Evolutionary conservation across 2,888 invertebrate genomes (phyloP), one percentile per base, ranked within the genome.

Genomic region (Alcis repandata): DNA sequence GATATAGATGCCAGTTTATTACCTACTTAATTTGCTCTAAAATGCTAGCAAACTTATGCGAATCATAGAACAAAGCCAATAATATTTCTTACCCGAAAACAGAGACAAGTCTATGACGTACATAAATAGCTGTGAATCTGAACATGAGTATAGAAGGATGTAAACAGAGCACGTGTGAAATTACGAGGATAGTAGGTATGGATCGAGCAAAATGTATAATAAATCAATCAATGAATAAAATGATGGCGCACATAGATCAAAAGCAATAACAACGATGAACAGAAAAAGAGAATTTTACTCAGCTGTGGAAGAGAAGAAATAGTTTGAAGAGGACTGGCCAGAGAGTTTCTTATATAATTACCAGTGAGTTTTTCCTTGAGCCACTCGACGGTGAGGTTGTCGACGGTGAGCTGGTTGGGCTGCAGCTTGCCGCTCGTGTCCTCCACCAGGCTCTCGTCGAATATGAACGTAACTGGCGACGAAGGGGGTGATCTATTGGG

Each of bases 361-460:
- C 56, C 56, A 13, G 36, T 56, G 59, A 97, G 90, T 81, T 97
- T 97, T 71, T 96, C 96, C 77, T 97, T 95, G 62, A 99, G 89
- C 96, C 97, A 97, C 80, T 98, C 98, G 41, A 98, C 96, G 0
- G 98, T 99, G 33, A 98, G 94, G 87, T 98, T 98, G 87, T 99
- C 98, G 0, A 98, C 97, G 0, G 98, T 97, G 71, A 99, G 86
- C 82, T 97, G 96, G 90, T 97, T 97, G n/a, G 97, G 96, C 78
- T 96, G 95, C 54, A 98, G 94, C 86, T 97, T 97, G 9, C 98
- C 98, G 56, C 97, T 97, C 58, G 97, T 97, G 78, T 98, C 98
- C 79, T 98, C 97, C 38, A 98, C 96, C 67, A 98, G 94, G 75
- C 96, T 96, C 79, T 97, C 96, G 87, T 98, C 98, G 87, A 98